Evolutionary conservation across 2,113 vertebrate genomes (phyloP), one percentile per base, ranked within the genome.

Genomic region (Psophia crepitans): DNA sequence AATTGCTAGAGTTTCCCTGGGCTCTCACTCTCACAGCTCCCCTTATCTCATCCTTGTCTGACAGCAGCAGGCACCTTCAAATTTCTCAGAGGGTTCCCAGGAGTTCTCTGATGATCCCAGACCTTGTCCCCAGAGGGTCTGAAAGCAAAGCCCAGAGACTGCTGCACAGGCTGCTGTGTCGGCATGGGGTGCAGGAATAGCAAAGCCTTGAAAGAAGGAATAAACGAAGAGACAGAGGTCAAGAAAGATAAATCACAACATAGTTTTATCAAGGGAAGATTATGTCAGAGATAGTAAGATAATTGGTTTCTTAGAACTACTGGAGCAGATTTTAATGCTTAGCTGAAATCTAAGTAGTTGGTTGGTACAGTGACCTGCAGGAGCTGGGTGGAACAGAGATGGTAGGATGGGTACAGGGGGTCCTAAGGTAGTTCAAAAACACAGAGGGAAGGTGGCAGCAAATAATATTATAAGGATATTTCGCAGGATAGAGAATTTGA

Each of bases 11-110:
- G 39, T 35, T 70, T 83, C 80, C 27, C 56, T 0, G 0, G 4
- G 5, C 15, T 20, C 24, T 0, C 0, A 24, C 9, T 1, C 0
- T 49, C 8, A 28, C 69, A 37, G 10, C 19, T 53, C 10, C 16
- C 22, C 12, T 77, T 58, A n/a, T 51, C 37, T 68, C 17, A 54
- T 60, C 24, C 33, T 83, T 92, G 35, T 22, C 39, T 87, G 66
- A 53, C 12, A 56, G 49, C 26, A 75, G 46, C 49, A 79, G 20
- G 13, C 27, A 71, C 13, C 30, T 37, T 71, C 37, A 53, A 3
- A 6, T 87, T 81, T 81, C 78, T 90, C 58, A 81, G 53, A 53
- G 27, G 51, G 12, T 65, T 93, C 18, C 41, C 51, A 39, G 17
- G 41, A 77, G 22, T 69, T 64, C 33, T 12, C 8, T 77, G 19